A percentile compares a stretch with the other conserved stretches of the same genome.
phyloP scores from a whole-genome alignment of 1,140 invertebrate species.

The Linepithema humile region DNA sequence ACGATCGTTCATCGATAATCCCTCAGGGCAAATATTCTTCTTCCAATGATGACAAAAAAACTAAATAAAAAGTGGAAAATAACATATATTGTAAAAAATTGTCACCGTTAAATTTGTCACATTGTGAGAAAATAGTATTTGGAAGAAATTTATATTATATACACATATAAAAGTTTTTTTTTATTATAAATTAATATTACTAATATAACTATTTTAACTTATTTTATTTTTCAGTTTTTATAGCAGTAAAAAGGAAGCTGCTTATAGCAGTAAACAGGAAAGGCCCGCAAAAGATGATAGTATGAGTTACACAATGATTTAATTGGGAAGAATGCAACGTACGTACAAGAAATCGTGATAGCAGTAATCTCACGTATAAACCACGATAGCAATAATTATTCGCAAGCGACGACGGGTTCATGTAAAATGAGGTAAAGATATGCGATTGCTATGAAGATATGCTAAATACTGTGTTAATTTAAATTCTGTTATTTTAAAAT shows the following conservation, averaged over 20 bases:
- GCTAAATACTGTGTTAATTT: too few species aligned
- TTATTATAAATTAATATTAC: background rate
- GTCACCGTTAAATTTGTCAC: background rate
- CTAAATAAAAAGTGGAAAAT: background rate
- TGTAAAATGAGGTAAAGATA: slow-evolving; percentile 6
- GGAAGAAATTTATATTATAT: background rate
- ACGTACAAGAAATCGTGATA: background rate
- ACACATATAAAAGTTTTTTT: background rate
- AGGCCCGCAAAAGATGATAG: background rate
- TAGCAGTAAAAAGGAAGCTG: background rate
- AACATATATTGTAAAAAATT: background rate
- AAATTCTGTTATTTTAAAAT: background rate
- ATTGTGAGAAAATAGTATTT: background rate
- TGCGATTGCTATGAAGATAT: background rate
- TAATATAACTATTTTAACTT: background rate
- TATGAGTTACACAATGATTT: background rate
- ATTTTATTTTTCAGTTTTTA: too few species aligned
- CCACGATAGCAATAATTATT: too few species aligned
- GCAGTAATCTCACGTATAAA: background rate
- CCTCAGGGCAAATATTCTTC: background rate
- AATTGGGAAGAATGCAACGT: background rate
- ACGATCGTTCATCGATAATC: slow-evolving; percentile 28
- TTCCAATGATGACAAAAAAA: background rate
- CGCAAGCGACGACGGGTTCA: background rate
- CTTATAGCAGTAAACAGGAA: background rate